A percentile compares a stretch with the other conserved stretches of the same genome.
These are phyloP conservation scores for Pluvialis apricaria DNA, from an alignment of 2,113 vertebrate species.

Conservation along the genomic window DNA sequence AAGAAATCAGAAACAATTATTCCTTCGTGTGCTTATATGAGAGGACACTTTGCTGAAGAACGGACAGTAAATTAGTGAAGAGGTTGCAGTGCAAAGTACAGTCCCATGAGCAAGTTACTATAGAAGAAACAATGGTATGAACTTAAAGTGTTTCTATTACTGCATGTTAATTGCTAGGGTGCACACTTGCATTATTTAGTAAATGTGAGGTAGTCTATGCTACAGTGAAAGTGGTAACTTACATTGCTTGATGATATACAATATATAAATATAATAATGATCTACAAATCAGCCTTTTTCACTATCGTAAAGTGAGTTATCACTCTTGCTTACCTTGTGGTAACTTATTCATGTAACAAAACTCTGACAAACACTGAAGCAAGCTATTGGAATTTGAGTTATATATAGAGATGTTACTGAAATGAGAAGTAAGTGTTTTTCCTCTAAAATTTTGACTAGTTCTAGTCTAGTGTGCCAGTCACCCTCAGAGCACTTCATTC, in stretches of 20 bases:
- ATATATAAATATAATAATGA: background rate
- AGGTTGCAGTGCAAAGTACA: background rate
- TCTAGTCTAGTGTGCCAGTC: background rate
- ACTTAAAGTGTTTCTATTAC: background rate
- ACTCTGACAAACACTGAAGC: background rate
- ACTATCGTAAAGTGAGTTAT: background rate
- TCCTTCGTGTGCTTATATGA: background rate
- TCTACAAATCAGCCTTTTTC: background rate
- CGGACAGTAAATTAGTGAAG: background rate
- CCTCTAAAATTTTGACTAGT: background rate
- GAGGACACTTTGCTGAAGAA: background rate
- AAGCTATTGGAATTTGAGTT: background rate
- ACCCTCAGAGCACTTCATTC: background rate
- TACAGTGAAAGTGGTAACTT: background rate
- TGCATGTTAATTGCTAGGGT: background rate
- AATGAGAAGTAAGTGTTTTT: background rate
- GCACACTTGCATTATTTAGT: background rate
- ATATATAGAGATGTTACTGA: background rate
- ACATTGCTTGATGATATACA: background rate
- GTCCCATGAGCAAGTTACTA: background rate
- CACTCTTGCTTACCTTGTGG: background rate
- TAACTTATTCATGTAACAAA: background rate
- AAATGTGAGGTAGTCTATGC: background rate
- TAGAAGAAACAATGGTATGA: background rate
- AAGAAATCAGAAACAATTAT: background rate